Evolutionary conservation across 2,888 invertebrate species (phyloP).

Genomic region (Trileptium ribeirensis): DNA sequence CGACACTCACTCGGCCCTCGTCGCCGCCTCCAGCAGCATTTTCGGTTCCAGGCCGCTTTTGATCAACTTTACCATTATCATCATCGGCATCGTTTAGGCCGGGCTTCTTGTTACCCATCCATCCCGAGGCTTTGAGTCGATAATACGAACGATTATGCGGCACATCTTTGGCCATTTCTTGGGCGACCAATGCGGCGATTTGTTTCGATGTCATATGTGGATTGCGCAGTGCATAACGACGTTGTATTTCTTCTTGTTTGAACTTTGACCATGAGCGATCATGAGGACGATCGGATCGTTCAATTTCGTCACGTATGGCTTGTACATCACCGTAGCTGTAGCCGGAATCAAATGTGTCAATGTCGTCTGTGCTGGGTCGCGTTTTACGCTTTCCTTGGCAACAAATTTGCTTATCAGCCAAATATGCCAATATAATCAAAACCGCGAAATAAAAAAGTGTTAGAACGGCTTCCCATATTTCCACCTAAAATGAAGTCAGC

Average conservation of each 20-base stretch:
- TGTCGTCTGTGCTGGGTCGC: background rate
- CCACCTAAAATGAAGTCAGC: conserved; percentile 45
- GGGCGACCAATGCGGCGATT: conserved; percentile 33
- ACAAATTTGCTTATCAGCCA: conserved; percentile 16
- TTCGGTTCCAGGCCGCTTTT: background rate
- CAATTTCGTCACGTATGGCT: background rate
- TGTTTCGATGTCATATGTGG: conserved; percentile 40
- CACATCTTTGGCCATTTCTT: conserved; percentile 56
- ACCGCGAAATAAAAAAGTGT: conserved; percentile 59
- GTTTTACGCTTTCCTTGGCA: conserved; percentile 15
- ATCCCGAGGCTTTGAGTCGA: conserved; percentile 58
- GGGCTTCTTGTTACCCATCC: background rate
- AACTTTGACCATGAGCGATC: conserved; percentile 11
- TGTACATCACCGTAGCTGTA: background rate
- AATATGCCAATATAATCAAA: background rate
- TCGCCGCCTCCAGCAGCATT: background rate
- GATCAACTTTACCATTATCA: background rate
- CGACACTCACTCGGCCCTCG: conserved; percentile 4
- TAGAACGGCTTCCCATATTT: conserved; percentile 59
- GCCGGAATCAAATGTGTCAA: background rate
- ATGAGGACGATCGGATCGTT: background rate
- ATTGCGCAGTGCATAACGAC: conserved; percentile 36
- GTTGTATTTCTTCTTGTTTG: conserved; percentile 33
- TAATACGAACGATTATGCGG: conserved; percentile 60
- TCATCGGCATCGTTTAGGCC: background rate